phyloP scores from a whole-genome alignment of 1,140 invertebrate genomes.

The Bombus pyrosoma region DNA sequence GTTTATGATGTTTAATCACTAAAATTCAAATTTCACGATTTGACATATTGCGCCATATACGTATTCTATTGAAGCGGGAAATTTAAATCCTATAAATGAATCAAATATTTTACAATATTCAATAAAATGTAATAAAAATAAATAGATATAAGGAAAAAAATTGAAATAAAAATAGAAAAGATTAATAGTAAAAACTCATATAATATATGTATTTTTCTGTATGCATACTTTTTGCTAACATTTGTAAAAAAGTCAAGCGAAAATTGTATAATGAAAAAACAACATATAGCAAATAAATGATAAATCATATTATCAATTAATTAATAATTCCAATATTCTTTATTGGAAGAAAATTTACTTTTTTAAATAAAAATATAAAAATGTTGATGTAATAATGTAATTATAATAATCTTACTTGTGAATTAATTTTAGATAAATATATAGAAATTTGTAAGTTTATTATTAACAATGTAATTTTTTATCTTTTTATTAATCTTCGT shows the following conservation, averaged over 20 bases:
- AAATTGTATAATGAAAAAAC: not conserved
- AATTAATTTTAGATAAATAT: not conserved
- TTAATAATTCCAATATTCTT: not conserved
- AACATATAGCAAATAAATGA: not conserved
- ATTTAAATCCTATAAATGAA: not conserved
- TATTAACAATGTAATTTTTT: not conserved
- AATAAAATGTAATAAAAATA: not conserved
- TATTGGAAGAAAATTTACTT: not conserved
- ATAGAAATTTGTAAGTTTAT: not conserved
- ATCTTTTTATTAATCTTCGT: not conserved
- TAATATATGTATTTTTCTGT: not conserved
- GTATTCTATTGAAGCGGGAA: not conserved
- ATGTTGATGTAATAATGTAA: not conserved
- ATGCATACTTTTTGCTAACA: not conserved
- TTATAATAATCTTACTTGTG: not conserved
- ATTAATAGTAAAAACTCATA: not conserved
- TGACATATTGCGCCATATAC: not conserved
- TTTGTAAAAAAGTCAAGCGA: not conserved
- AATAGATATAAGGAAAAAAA: not conserved
- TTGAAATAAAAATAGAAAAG: not conserved
- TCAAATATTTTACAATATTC: not conserved
- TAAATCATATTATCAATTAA: not conserved
- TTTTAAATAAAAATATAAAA: no score
- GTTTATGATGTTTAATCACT: not conserved
- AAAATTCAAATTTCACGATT: not conserved